phyloP scores from a whole-genome alignment of 2,797 vertebrate genomes.

The Taeniopygia guttata region DNA sequence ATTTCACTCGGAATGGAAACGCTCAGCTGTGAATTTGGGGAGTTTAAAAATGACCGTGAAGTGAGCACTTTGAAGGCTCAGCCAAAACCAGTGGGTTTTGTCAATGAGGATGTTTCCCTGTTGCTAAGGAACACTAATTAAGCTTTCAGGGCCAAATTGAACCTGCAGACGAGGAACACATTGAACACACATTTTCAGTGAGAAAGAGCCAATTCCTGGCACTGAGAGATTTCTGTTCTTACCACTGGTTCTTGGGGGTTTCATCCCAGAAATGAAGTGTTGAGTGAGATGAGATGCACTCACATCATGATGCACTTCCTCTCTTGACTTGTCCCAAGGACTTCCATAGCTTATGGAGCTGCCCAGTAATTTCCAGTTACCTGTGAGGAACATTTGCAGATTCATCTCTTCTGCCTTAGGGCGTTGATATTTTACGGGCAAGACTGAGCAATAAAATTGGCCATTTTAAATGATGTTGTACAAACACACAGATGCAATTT shows the following conservation, averaged over 20 bases:
- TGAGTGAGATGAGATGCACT: neutral
- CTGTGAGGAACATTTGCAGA: neutral
- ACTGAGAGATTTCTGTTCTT: neutral
- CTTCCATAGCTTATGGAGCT: neutral
- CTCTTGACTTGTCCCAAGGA: neutral
- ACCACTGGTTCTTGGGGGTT: neutral
- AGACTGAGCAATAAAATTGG: neutral
- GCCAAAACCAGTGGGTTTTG: neutral
- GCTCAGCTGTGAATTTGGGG: conserved; percentile 14
- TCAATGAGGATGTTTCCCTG: neutral
- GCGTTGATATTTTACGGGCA: fast-evolving
- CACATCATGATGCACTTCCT: neutral
- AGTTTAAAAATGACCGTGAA: conserved; percentile 14
- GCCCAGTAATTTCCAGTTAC: neutral
- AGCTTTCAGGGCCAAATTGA: conserved; percentile 29
- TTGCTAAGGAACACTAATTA: conserved; percentile 14
- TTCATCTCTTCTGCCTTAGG: neutral
- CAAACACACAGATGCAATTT: neutral
- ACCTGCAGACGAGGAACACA: neutral
- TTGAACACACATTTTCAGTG: neutral
- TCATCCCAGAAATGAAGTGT: neutral
- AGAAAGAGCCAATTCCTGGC: neutral
- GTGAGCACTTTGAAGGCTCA: neutral
- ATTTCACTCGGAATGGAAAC: neutral
- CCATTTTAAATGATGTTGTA: neutral